These are phyloP conservation scores for Brachypteracias leptosomus DNA, from an alignment of 2,113 vertebrate genomes.

Conservation along the genomic window DNA sequence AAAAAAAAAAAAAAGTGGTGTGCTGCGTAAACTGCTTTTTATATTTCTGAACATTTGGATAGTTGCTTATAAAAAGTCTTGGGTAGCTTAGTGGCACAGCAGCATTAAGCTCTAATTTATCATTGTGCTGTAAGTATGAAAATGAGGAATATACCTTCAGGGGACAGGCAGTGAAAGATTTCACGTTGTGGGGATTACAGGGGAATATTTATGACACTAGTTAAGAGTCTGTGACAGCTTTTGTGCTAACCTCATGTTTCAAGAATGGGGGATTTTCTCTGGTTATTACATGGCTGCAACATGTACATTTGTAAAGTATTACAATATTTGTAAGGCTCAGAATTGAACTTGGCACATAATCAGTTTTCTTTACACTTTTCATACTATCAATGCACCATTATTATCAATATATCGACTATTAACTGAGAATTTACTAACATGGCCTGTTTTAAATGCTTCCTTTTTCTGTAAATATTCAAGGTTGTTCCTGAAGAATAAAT, in stretches of 20 bases:
- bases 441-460: not conserved
- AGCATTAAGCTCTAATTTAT: conserved; percentile 4
- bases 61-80: not conserved
- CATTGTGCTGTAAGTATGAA: not conserved
- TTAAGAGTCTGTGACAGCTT: not conserved
- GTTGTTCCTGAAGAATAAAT: not conserved
- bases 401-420: not conserved
- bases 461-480: not conserved
- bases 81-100: not conserved
- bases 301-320: no score
- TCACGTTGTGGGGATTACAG: not conserved
- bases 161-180: not conserved
- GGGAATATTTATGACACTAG: not conserved
- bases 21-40: not conserved
- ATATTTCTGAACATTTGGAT: not conserved
- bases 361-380: not conserved
- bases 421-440: not conserved
- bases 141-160: not conserved
- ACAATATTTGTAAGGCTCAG: not conserved
- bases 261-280: not conserved
- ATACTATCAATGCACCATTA: not conserved
- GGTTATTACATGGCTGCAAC: not conserved
- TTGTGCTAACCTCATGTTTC: not conserved
- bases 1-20: not conserved
- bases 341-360: not conserved